Evolutionary conservation across 2,113 vertebrate genomes (phyloP), one percentile per base, ranked within the genome.

Genomic region (Amphiprion percula): DNA sequence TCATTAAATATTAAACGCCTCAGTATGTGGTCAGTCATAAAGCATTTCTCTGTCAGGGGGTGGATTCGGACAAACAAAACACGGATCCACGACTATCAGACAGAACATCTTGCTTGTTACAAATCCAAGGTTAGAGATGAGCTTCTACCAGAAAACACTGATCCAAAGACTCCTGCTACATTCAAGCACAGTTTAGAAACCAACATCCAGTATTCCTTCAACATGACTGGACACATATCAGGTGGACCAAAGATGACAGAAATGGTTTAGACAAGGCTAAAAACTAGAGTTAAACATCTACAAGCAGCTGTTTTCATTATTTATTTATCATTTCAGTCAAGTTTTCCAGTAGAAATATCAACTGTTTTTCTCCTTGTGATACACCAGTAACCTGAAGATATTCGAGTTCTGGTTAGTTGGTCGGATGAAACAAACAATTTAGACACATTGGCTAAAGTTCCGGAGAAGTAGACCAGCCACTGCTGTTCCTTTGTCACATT

Each of bases 1-100:
- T 39, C 56, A 85, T 87, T 79, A 86, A 87, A 89, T 72, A 90
- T 89, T 86, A 56, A 84, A 81, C 66, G 66, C 28, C 50, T 23
- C 58, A 54, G 58, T 56, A 60, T 84, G 76, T 60, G 66, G 71
- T 87, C 78, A 77, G 73, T 88, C 73, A 47, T 68, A 63, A 87
- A 75, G 24, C 58, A 67, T 61, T 2, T 55, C 71, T 59, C 63
- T 53, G 37, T 56, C 54, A 41, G 39, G 14, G 37, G 30, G 24
- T 68, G 39, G 12, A 37, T 56, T 67, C 26, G 53, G 21, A 76
- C 47, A 28, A 62, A 55, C 17, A 30, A 56, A 55, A 60, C 2
- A 30, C 37, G 9, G 10, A 81, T 24, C 50, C 55, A 46, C 46
- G 19, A 14, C 33, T 17, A 54, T n/a, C 55, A 37, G 30, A 50